Conservation (phyloP, 2,888 invertebrate genomes). For the Cinara cedri region DNA sequence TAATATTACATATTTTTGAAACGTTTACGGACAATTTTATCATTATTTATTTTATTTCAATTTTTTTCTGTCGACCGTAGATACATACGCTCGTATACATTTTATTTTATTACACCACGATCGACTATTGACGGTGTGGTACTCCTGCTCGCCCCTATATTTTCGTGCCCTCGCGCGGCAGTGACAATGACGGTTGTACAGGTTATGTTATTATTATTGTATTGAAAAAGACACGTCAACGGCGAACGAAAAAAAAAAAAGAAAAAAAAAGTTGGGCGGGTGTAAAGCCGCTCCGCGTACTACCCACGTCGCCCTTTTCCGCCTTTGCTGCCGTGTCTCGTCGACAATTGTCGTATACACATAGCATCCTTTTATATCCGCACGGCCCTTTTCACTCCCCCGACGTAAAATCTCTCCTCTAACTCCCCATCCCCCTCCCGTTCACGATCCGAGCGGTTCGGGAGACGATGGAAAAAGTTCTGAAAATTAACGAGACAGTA, state of each 20-base stretch:
- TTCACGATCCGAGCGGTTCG: background rate
- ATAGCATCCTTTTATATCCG: background rate
- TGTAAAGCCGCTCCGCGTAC: constrained; percentile 32
- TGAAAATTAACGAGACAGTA: constrained; percentile 52
- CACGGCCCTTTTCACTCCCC: background rate
- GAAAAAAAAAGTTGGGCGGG: constrained; percentile 34
- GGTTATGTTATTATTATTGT: too few species aligned
- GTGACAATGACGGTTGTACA: background rate
- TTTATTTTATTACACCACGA: background rate
- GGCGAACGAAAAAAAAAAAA: background rate
- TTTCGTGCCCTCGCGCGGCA: background rate
- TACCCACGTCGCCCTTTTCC: constrained; percentile 1
- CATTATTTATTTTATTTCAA: too few species aligned
- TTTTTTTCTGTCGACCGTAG: too few species aligned
- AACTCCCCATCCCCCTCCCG: too few species aligned
- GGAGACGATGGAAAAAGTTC: constrained; percentile 11
- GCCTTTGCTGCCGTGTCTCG: background rate
- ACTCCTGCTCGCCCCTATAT: too few species aligned
- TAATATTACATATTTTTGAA: too few species aligned
- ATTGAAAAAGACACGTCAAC: too few species aligned
- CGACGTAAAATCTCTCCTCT: background rate
- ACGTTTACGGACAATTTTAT: too few species aligned
- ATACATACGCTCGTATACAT: too few species aligned
- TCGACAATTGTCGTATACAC: constrained; percentile 42
- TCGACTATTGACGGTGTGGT: background rate